Evolutionary conservation across 2,113 vertebrate genomes (phyloP).

Genomic region (Sinocyclocheilus grahami): DNA sequence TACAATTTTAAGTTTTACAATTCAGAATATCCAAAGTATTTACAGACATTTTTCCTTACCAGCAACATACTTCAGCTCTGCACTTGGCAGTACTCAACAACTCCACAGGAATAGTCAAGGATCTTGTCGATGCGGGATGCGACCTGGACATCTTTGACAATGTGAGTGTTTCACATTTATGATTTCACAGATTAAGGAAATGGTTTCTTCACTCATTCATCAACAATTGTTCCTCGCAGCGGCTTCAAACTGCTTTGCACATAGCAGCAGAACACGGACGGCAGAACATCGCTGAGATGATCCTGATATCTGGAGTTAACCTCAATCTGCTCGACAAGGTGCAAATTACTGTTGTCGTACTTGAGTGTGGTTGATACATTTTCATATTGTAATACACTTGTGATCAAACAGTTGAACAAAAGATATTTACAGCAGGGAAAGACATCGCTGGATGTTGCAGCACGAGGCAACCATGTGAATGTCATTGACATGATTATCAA

Average conservation of each 20-base stretch:
- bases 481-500: conserved; percentile 92
- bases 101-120: conserved; percentile 75
- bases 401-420: neutral
- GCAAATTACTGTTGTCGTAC: neutral
- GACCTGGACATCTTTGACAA: conserved; percentile 83
- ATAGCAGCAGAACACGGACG: conserved; percentile 81
- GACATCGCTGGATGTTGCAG: conserved; percentile 84
- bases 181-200: neutral
- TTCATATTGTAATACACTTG: neutral
- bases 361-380: neutral
- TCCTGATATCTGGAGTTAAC: conserved; percentile 83
- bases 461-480: conserved; percentile 82
- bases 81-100: conserved; percentile 82
- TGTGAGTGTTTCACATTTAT: conserved; percentile 71
- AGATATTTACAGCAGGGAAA: conserved; percentile 83
- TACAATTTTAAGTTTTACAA: neutral
- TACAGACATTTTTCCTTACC: conserved; percentile 39
- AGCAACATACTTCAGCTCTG: conserved; percentile 79
- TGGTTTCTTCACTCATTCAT: neutral
- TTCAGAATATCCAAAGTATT: neutral
- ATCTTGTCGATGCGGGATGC: conserved; percentile 77
- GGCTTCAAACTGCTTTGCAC: conserved; percentile 86
- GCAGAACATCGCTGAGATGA: conserved; percentile 85
- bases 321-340: conserved; percentile 87
- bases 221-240: conserved; percentile 67